Evolutionary conservation across 2,113 vertebrate species (phyloP).

Genomic region (Okapia johnstoni): DNA sequence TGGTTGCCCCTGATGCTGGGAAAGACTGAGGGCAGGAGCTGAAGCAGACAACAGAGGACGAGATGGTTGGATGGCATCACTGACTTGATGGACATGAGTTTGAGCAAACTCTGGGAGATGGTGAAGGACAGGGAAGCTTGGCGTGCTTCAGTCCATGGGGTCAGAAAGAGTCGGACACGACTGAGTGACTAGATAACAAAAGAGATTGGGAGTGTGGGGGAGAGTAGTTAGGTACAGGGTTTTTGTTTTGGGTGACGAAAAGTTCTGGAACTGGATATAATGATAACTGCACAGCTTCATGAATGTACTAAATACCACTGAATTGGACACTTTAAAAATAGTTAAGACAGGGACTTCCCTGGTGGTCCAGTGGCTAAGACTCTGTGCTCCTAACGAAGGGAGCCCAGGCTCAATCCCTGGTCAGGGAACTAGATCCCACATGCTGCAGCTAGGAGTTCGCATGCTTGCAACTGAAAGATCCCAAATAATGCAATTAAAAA

Average conservation of each 20-base stretch:
- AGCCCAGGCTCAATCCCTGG: neutral
- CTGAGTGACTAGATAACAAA: neutral
- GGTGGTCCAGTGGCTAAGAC: neutral
- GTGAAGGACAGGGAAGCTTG: neutral
- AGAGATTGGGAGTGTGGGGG: neutral
- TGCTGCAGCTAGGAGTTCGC: neutral
- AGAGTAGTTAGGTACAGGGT: neutral
- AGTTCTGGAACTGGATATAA: neutral
- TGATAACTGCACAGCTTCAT: too few relatives aligned
- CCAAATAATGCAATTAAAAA: neutral
- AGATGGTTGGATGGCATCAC: neutral
- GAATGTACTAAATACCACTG: neutral
- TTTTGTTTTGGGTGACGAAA: neutral
- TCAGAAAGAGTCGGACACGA: neutral
- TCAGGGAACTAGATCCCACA: neutral
- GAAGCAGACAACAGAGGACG: neutral
- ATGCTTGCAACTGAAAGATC: neutral
- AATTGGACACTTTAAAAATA: neutral
- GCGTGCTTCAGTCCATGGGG: neutral
- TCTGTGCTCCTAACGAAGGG: neutral
- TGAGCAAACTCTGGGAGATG: neutral
- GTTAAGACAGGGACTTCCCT: neutral
- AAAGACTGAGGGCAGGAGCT: neutral
- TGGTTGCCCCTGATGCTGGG: neutral
- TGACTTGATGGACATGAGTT: neutral